Base-by-base conservation (phyloP, 2,888 invertebrate genomes). In the Conchocele bisecta region DNA sequence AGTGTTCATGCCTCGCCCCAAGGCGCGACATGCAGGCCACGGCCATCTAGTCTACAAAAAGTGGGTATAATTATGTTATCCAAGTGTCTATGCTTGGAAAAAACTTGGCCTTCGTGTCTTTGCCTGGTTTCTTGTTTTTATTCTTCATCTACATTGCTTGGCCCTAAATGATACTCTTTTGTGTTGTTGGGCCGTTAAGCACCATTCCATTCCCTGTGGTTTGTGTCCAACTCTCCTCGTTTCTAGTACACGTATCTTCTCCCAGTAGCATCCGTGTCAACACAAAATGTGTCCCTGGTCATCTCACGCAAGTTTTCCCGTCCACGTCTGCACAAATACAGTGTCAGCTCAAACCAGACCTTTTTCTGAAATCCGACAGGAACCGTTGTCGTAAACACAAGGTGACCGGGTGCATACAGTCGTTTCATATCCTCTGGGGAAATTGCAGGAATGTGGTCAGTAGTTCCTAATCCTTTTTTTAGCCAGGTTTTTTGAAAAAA, bases 261-360 rank as follows among this genome's bases (percentile, higher is more conserved):
- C 4, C 33, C 17, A 31, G 3, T n/a, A n/a, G 1, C 17, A 26
- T 51, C 61, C 31, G 20, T 29, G 15, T 2, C 41, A 15, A 61
- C 31, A 3, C 17, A 6, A 28, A 61, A 61, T 6, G 53, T 61
- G 5, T n/a, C 20, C 42, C 44, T 51, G 15, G 26, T 41, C 61
- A 61, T 61, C 17, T 2, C 15, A 1, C 61, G 2, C 1, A 61
- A 22, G 35, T 63, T 63, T 31, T 63, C 63, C n/a, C 42, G 11
- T 1, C 53, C 33, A 9, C 63, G 4, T 3, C 63, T n/a, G 22
- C 54, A 63, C 1, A 63, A 22, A 17, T 5, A 63, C 5, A 26
- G 44, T 42, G 42, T 31, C 7, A 63, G 5, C 1, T 63, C 54
- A 24, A 63, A 63, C 63, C 63, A 53, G n/a, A 53, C 53, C 35